Conservation (phyloP, 2,888 invertebrate species). For the Mechanitis mazaeus region DNA sequence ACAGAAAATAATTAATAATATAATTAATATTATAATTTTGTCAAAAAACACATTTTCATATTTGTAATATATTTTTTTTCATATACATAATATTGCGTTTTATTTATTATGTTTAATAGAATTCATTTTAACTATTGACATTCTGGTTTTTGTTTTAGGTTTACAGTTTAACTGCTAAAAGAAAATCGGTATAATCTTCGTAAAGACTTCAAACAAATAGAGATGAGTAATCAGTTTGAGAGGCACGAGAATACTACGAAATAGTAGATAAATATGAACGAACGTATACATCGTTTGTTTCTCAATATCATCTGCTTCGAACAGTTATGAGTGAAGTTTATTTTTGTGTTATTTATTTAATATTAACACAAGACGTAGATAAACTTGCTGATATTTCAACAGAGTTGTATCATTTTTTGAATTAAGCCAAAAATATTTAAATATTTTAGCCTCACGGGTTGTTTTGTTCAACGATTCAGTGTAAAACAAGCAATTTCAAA, state of each 20-base stretch:
- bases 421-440: not conserved
- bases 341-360: conserved; percentile 18
- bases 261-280: conserved; percentile 1
- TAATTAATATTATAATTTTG: too few relatives aligned
- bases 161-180: not conserved
- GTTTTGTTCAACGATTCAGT: conserved; percentile 4
- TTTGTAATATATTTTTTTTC: too few relatives aligned
- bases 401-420: not conserved
- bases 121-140: too few relatives aligned
- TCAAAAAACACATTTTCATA: too few relatives aligned
- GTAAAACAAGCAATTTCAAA: conserved; percentile 35
- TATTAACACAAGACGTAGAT: not conserved
- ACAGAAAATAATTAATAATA: not conserved
- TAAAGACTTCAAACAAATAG: not conserved
- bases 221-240: not conserved
- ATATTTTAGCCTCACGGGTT: not conserved
- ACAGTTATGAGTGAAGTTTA: conserved; percentile 19
- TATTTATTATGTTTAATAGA: too few relatives aligned
- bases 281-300: conserved; percentile 9
- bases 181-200: conserved; percentile 1
- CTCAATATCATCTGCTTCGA: conserved; percentile 14
- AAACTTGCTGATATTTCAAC: not conserved
- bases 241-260: conserved; percentile 3
- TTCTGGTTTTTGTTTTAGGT: too few relatives aligned
- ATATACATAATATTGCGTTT: too few relatives aligned